A percentile compares a stretch with the other conserved stretches of the same genome.
phyloP scores from a whole-genome alignment of 2,888 invertebrate species.

The Rotaria socialis region DNA sequence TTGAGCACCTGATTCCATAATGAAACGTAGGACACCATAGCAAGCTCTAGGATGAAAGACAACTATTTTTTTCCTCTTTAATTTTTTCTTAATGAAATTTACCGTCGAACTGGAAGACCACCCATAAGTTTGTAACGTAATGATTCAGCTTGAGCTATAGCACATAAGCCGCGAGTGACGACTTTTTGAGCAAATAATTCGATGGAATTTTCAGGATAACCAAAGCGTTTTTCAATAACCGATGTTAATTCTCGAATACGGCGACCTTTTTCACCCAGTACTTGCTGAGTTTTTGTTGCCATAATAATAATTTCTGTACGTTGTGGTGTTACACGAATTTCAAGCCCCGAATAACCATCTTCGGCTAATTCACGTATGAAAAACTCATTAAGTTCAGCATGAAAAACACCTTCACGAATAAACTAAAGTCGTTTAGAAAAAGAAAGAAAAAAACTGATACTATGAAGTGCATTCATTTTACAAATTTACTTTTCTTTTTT shows the following conservation, averaged over 20 bases:
- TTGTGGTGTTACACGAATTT: constrained; percentile 92
- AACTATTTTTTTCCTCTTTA: not conserved
- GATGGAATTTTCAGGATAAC: constrained; percentile 86
- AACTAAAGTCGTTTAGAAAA: constrained; percentile 68
- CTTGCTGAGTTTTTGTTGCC: constrained; percentile 94
- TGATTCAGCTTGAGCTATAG: constrained; percentile 98
- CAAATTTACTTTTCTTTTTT: constrained; percentile 43
- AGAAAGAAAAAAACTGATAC: no score
- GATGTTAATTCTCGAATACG: constrained; percentile 94
- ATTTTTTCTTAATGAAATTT: constrained; percentile 43
- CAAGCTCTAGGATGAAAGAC: constrained; percentile 69
- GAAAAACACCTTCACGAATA: constrained; percentile 97
- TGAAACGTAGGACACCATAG: constrained; percentile 95
- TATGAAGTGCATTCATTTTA: not conserved
- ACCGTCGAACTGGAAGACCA: constrained; percentile 73
- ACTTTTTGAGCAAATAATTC: constrained; percentile 96
- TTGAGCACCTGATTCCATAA: constrained; percentile 93
- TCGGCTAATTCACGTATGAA: constrained; percentile 95
- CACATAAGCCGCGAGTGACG: constrained; percentile 91
- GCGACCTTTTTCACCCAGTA: constrained; percentile 86
- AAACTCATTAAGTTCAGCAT: constrained; percentile 97
- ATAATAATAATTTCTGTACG: constrained; percentile 97
- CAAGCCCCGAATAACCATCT: constrained; percentile 98
- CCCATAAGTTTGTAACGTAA: constrained; percentile 96
- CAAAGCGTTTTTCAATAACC: constrained; percentile 95